Evolutionary conservation across 2,113 vertebrate genomes (phyloP).

Genomic region (Chascanopsetta lugubris): DNA sequence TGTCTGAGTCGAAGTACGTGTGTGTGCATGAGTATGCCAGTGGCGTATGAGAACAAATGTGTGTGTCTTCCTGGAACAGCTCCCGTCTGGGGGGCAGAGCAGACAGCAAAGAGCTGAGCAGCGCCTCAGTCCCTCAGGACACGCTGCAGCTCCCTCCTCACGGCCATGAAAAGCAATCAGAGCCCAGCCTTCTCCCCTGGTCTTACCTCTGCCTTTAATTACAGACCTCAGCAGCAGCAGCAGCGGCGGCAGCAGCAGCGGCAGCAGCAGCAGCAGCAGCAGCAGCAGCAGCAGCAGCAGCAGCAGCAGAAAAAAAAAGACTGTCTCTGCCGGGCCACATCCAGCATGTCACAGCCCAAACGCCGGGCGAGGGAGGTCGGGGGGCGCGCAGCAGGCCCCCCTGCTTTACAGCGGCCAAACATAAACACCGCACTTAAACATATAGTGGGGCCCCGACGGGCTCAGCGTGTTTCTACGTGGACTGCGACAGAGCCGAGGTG

Average conservation of each 20-base stretch:
- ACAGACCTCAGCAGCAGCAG: constrained; percentile 69
- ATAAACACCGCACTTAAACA: constrained; percentile 34
- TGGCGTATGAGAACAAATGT: constrained; percentile 46
- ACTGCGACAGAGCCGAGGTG: constrained; percentile 30
- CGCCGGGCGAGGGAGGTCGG: constrained; percentile 24
- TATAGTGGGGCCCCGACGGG: constrained; percentile 26
- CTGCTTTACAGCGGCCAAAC: constrained; percentile 48
- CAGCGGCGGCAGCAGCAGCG: constrained; percentile 55
- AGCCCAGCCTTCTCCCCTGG: constrained; percentile 76
- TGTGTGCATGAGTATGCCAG: constrained; percentile 34
- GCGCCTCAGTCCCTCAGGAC: constrained; percentile 74
- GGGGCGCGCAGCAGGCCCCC: constrained; percentile 40
- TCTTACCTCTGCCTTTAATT: constrained; percentile 84
- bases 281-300: constrained; percentile 52
- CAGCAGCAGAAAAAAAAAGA: constrained; percentile 53
- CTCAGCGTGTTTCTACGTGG: constrained; percentile 37
- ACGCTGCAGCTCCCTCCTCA: constrained; percentile 74
- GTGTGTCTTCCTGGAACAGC: constrained; percentile 61
- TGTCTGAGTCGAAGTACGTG: constrained; percentile 23
- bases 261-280: constrained; percentile 54
- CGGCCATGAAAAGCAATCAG: constrained; percentile 83
- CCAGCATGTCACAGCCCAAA: constrained; percentile 56
- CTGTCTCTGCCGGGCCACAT: constrained; percentile 58
- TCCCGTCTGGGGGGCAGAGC: constrained; percentile 50
- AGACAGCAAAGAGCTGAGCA: constrained; percentile 73